A percentile compares a stretch with the other conserved stretches of the same genome.
Evolutionary conservation across 2,888 invertebrate genomes (phyloP).

Genomic region (Synergus laeviventris): DNA sequence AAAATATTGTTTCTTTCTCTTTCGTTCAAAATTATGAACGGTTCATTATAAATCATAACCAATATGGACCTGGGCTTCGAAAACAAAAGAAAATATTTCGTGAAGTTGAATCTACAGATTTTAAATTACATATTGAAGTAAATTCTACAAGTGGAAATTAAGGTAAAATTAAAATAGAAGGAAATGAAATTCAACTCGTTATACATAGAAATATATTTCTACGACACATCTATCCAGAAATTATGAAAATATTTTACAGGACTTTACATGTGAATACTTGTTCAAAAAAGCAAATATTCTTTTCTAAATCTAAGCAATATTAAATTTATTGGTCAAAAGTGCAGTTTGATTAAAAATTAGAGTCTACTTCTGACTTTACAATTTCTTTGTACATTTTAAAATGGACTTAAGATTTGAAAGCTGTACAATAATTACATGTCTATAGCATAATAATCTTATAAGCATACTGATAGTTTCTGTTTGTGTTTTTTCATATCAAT

Average conservation of each 20-base stretch:
- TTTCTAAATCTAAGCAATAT: too few species aligned
- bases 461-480: not conserved
- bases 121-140: not conserved
- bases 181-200: not conserved
- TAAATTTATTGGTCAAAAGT: not conserved
- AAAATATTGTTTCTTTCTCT: not conserved
- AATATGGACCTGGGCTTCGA: not conserved
- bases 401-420: not conserved
- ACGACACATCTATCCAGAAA: slow-evolving; percentile 7
- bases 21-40: slow-evolving; percentile 13
- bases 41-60: slow-evolving; percentile 14
- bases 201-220: slow-evolving; percentile 29
- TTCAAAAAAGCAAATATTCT: not conserved
- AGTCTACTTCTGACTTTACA: not conserved
- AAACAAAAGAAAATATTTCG: slow-evolving; percentile 17
- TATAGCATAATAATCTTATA: not conserved
- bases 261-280: not conserved
- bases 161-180: too few species aligned
- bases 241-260: slow-evolving; percentile 18
- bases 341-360: not conserved
- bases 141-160: too few species aligned
- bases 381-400: slow-evolving; percentile 14
- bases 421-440: slow-evolving; percentile 15
- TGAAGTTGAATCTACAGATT: slow-evolving; percentile 6
- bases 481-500: slow-evolving; percentile 4